Conservation (phyloP, 1,140 invertebrate species). For the Aphelenchoides fujianensis region DNA sequence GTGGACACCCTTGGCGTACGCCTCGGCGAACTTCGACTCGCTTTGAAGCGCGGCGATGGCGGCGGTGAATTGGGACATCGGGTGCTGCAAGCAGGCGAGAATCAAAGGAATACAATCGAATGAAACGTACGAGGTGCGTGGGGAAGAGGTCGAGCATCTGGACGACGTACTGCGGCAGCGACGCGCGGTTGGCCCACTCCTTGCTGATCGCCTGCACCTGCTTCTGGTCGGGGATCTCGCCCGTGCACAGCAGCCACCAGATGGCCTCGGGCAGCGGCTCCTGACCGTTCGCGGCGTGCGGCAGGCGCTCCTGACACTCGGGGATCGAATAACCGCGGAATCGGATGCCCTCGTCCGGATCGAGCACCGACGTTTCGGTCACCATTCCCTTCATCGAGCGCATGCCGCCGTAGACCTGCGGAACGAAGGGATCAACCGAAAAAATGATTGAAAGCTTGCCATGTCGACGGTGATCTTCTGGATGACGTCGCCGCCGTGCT, state of each 20-base stretch:
- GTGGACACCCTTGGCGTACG: constrained; percentile 79
- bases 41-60: constrained; percentile 86
- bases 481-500: constrained; percentile 79
- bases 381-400: constrained; percentile 88
- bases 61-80: constrained; percentile 90
- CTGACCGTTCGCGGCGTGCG: constrained; percentile 77
- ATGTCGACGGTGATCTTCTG: constrained; percentile 94
- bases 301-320: constrained; percentile 84
- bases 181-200: constrained; percentile 84
- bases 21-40: constrained; percentile 88
- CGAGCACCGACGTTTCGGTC: constrained; percentile 89
- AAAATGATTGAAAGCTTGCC: constrained; percentile 67
- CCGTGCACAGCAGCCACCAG: constrained; percentile 90
- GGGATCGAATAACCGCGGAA: constrained; percentile 92
- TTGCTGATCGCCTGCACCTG: constrained; percentile 75
- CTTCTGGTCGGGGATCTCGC: constrained; percentile 79
- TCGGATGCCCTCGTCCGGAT: constrained; percentile 83
- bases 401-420: constrained; percentile 93
- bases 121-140: no score
- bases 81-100: no score
- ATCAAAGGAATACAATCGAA: no score
- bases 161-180: constrained; percentile 85
- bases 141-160: constrained; percentile 93
- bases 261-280: constrained; percentile 91
- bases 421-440: constrained; percentile 22